phyloP scores from a whole-genome alignment of 2,113 vertebrate species.

The Emydocephalus ijimae region DNA sequence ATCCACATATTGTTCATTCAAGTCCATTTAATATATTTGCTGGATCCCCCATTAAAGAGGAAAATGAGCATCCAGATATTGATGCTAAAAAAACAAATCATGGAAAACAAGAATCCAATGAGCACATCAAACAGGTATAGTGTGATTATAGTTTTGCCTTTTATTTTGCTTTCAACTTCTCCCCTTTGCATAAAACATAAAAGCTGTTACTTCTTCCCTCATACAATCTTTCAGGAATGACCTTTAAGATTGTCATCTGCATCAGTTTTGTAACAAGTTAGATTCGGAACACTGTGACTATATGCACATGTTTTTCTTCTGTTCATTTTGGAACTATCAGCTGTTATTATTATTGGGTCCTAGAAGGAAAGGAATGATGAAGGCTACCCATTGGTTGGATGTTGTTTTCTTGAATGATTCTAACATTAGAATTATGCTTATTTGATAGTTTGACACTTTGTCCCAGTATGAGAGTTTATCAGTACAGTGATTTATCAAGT shows the following conservation, averaged over 20 bases:
- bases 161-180: neutral
- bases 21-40: slow-evolving; percentile 74
- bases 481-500: neutral
- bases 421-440: neutral
- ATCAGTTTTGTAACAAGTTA: neutral
- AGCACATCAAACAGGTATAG: slow-evolving; percentile 68
- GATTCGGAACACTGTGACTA: neutral
- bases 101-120: slow-evolving; percentile 69
- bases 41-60: slow-evolving; percentile 79
- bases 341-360: neutral
- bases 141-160: neutral
- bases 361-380: neutral
- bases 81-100: slow-evolving; percentile 62
- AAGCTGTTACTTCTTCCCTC: neutral
- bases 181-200: neutral
- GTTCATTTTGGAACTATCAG: neutral
- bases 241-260: too few species aligned
- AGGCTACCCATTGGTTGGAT: neutral
- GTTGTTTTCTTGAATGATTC: neutral
- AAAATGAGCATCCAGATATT: slow-evolving; percentile 68
- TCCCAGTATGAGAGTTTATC: neutral
- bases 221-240: neutral
- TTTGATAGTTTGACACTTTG: neutral
- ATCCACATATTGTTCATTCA: slow-evolving; percentile 63
- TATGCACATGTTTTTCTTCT: neutral